Evolutionary conservation across 1,140 invertebrate species (phyloP).

Genomic region (Drosophila equinoxialis): DNA sequence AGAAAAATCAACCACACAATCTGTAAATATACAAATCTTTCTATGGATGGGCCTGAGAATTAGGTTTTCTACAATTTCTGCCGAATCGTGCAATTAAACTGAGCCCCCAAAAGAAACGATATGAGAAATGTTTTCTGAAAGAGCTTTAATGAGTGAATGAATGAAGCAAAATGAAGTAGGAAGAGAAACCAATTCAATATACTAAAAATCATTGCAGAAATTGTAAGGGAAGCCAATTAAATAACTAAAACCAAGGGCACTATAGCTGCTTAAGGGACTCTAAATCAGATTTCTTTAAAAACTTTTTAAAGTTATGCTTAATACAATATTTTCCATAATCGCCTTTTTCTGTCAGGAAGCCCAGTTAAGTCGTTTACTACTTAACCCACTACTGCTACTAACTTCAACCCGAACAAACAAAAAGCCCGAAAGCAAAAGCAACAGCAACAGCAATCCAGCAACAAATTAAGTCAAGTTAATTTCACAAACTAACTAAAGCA

Average conservation of each 20-base stretch:
- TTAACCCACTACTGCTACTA: background rate
- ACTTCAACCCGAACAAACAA: background rate
- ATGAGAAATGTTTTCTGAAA: background rate
- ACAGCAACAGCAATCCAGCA: background rate
- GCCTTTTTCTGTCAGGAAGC: background rate
- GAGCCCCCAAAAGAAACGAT: background rate
- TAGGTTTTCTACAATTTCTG: conserved; percentile 2
- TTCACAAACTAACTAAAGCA: conserved; percentile 22
- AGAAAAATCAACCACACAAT: background rate
- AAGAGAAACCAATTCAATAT: too few relatives aligned
- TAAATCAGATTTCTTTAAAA: background rate
- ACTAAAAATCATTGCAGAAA: background rate
- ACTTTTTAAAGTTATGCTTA: background rate
- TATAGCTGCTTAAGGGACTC: background rate
- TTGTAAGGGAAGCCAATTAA: background rate
- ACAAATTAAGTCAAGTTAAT: conserved; percentile 24
- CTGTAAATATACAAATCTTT: conserved; percentile 15
- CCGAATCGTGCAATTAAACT: conserved; percentile 13
- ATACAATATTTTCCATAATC: background rate
- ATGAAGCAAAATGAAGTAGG: background rate
- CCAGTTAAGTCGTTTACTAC: conserved; percentile 3
- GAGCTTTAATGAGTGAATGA: background rate
- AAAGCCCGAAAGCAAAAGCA: background rate
- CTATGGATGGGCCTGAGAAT: conserved; percentile 8
- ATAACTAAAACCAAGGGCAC: background rate